Evolutionary conservation across 1,140 invertebrate genomes (phyloP).

Genomic region (Dreissena rostriformis): DNA sequence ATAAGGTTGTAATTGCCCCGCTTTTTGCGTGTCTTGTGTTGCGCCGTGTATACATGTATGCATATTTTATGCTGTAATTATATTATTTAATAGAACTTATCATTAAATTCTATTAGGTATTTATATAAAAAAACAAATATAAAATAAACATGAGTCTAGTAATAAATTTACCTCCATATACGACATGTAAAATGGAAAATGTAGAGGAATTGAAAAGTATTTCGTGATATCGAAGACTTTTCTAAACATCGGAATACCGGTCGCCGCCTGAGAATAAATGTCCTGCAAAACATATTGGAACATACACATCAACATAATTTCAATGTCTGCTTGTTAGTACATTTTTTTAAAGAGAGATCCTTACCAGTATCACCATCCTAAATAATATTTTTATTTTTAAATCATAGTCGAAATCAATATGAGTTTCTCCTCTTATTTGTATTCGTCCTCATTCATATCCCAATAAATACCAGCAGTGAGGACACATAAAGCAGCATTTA

Average conservation of each 20-base stretch:
- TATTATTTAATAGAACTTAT: too few species aligned
- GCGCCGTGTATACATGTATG: too few species aligned
- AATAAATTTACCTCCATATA: constrained; percentile 75
- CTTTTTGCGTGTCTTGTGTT: too few species aligned
- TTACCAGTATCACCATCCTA: background rate
- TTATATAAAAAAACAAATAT: too few species aligned
- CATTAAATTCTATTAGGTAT: too few species aligned
- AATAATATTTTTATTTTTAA: background rate
- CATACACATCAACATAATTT: background rate
- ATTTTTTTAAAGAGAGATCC: background rate
- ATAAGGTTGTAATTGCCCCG: too few species aligned
- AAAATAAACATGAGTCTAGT: too few species aligned
- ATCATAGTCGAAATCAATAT: background rate
- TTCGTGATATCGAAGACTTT: constrained; percentile 64
- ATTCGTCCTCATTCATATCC: background rate
- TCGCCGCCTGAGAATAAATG: constrained; percentile 32
- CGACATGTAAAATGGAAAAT: constrained; percentile 80
- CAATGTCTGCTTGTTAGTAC: too few species aligned
- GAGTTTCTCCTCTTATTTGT: background rate
- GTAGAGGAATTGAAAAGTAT: constrained; percentile 72
- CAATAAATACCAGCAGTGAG: background rate
- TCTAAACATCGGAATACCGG: constrained; percentile 68
- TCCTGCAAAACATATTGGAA: constrained; percentile 26
- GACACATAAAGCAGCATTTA: background rate
- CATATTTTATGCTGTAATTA: too few species aligned